Percentiles rank a stretch among this genome's conserved stretches.
These are phyloP conservation scores for Pseudopodoces humilis DNA, from an alignment of 2,113 vertebrate genomes.

Conservation along the genomic window DNA sequence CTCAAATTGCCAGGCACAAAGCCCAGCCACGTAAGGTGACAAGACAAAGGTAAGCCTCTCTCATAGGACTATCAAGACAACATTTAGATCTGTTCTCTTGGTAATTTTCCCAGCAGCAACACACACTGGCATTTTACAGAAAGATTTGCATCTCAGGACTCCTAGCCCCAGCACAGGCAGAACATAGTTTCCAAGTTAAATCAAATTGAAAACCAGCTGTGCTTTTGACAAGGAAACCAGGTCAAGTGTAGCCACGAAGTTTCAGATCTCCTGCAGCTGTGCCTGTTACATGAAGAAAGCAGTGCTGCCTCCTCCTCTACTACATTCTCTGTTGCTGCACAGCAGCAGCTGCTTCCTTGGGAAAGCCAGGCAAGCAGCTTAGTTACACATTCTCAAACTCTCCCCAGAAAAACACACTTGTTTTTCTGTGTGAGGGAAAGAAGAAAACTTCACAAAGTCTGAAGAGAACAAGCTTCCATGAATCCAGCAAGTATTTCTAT, in stretches of 20 bases:
- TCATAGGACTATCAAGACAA: background rate
- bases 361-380: background rate
- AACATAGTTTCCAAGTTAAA: background rate
- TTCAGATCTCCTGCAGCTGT: constrained; percentile 25
- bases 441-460: background rate
- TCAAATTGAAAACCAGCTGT: constrained; percentile 20
- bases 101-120: background rate
- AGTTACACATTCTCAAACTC: background rate
- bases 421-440: background rate
- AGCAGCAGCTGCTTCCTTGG: background rate
- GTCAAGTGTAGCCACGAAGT: background rate
- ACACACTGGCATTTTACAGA: background rate
- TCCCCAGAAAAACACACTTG: background rate
- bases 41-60: background rate
- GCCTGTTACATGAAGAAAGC: background rate
- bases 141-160: background rate
- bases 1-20: background rate
- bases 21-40: background rate
- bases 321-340: background rate
- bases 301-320: background rate
- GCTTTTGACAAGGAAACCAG: constrained; percentile 28
- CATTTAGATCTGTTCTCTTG: background rate
- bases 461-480: background rate
- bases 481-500: background rate
- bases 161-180: background rate